A percentile compares a stretch with the other conserved stretches of the same genome.
These are phyloP conservation scores for Enteromius radiatus DNA, from an alignment of 2,797 vertebrate genomes.

Conservation along the genomic window DNA sequence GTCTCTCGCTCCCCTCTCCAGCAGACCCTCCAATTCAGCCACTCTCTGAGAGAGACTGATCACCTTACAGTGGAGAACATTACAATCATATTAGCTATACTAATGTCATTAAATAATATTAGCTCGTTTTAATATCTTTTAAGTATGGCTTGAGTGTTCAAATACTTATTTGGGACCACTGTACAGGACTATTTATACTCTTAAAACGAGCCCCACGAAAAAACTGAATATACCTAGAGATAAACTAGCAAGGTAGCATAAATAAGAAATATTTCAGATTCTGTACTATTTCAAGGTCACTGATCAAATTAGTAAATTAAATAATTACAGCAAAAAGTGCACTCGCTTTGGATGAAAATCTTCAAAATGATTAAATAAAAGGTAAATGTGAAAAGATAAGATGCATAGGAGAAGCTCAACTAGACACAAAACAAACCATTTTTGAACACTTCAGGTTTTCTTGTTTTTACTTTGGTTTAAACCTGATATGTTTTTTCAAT, in stretches of 20 bases:
- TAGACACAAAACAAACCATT: not conserved
- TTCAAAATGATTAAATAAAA: not conserved
- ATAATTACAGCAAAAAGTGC: not conserved
- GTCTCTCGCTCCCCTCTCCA: slow-evolving; percentile 83
- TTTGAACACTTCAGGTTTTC: not conserved
- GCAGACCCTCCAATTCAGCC: slow-evolving; percentile 80
- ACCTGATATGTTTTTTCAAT: not conserved
- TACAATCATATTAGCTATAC: not conserved
- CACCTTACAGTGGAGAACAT: slow-evolving; percentile 71
- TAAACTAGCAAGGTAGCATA: not conserved
- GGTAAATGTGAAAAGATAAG: not conserved
- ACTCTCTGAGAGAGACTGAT: slow-evolving; percentile 81
- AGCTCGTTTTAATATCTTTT: not conserved
- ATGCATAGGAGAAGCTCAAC: not conserved
- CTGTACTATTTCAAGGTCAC: not conserved
- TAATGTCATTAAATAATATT: not conserved
- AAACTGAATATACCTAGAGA: not conserved
- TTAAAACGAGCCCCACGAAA: not conserved
- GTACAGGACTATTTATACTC: not conserved
- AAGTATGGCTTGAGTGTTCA: not conserved
- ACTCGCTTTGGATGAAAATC: not conserved
- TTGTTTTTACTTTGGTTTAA: not conserved
- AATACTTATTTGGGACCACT: not conserved
- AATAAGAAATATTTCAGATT: not conserved
- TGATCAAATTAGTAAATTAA: not conserved